Conservation (phyloP, 2,113 vertebrate species). For the Chloebia gouldiae region DNA sequence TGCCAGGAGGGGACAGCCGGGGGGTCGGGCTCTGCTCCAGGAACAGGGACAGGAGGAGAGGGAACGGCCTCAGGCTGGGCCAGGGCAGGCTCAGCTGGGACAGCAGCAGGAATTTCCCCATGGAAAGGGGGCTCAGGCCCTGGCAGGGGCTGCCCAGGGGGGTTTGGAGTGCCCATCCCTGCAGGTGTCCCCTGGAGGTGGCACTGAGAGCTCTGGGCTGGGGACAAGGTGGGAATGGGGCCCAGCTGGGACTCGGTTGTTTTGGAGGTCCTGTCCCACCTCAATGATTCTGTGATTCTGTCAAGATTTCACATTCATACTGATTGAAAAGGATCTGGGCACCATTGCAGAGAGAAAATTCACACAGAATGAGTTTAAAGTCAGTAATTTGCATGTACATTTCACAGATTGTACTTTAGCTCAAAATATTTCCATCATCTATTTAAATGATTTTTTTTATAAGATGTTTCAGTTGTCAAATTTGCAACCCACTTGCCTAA, state of each 20-base stretch:
- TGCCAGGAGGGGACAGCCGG: neutral
- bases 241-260: neutral
- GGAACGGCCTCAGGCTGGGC: neutral
- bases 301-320: neutral
- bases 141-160: neutral
- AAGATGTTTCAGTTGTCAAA: neutral
- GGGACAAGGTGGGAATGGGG: neutral
- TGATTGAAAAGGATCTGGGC: neutral
- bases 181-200: neutral
- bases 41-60: neutral
- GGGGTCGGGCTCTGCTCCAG: neutral
- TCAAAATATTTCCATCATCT: neutral
- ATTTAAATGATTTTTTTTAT: neutral
- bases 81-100: neutral
- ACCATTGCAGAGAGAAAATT: neutral
- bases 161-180: neutral
- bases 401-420: neutral
- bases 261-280: neutral
- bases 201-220: neutral
- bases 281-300: rapidly evolving
- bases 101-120: neutral
- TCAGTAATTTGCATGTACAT: neutral
- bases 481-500: neutral
- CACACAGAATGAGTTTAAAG: neutral
- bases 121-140: neutral